These are phyloP conservation scores for Drosophila quasianomalipes DNA, from an alignment of 2,888 invertebrate genomes.

Conservation along the genomic window DNA sequence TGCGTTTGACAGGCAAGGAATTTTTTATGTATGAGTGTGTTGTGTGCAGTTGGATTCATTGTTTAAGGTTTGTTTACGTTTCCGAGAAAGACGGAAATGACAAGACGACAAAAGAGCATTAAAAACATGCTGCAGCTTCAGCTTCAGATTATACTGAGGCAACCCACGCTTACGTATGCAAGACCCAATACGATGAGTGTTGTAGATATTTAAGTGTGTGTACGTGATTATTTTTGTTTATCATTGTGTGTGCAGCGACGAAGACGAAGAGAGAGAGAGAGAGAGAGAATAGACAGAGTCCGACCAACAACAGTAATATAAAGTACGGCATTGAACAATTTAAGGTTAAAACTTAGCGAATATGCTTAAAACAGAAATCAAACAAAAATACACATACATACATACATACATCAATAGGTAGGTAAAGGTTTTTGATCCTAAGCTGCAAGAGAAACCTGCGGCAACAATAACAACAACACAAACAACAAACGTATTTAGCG, in stretches of 20 bases:
- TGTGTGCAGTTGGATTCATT: constrained; percentile 27
- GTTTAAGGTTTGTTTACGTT: constrained; percentile 60
- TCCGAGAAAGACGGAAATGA: constrained; percentile 72
- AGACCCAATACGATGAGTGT: constrained; percentile 18
- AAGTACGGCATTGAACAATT: constrained; percentile 67
- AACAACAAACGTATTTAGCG: constrained; percentile 56
- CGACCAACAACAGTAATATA: constrained; percentile 16
- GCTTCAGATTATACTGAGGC: not conserved
- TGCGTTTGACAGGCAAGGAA: not conserved
- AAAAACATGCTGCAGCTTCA: constrained; percentile 31
- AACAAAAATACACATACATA: constrained; percentile 54
- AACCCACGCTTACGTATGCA: constrained; percentile 55
- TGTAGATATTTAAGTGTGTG: constrained; percentile 21
- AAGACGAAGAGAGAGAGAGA: constrained; percentile 7
- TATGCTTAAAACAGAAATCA: constrained; percentile 55
- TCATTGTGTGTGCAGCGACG: constrained; percentile 49
- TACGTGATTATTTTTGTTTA: constrained; percentile 78
- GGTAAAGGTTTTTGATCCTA: constrained; percentile 79
- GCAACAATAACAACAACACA: constrained; percentile 48
- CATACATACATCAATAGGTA: constrained; percentile 21
- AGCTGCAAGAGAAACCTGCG: constrained; percentile 58
- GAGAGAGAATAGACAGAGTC: constrained; percentile 1
- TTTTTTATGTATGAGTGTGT: constrained; percentile 1
- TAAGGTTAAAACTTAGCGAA: constrained; percentile 68
- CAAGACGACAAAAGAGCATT: constrained; percentile 50